A percentile compares a stretch with the other conserved stretches of the same genome.
Evolutionary conservation across 2,113 vertebrate species (phyloP).

Genomic region (Varanus salvator): DNA sequence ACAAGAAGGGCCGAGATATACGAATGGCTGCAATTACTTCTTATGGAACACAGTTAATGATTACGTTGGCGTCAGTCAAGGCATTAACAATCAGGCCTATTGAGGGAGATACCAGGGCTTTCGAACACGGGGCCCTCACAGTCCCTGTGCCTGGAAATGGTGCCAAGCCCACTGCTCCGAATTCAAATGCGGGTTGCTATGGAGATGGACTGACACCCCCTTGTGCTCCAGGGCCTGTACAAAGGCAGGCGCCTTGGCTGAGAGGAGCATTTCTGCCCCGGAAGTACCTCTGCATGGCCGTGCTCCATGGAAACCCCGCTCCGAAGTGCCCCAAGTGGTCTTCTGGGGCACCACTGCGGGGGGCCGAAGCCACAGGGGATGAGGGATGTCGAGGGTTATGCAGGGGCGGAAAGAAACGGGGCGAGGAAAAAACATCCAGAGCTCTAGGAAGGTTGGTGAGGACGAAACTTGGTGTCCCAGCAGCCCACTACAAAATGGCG

Average conservation of each 20-base stretch:
- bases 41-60: slow-evolving; percentile 67
- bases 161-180: slow-evolving; percentile 58
- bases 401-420: not conserved
- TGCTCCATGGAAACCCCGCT: not conserved
- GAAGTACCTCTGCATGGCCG: not conserved
- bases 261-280: slow-evolving; percentile 21
- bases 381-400: fast-evolving
- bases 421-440: no score
- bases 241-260: slow-evolving; percentile 46
- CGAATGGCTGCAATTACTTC: slow-evolving; percentile 68
- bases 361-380: fast-evolving
- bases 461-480: not conserved
- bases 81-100: slow-evolving; percentile 67
- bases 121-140: slow-evolving; percentile 66
- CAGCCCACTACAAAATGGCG: no score
- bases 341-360: not conserved
- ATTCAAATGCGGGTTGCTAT: slow-evolving; percentile 75
- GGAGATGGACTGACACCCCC: slow-evolving; percentile 65
- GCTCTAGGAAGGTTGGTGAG: not conserved
- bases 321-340: fast-evolving
- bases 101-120: slow-evolving; percentile 69
- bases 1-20: slow-evolving; percentile 19
- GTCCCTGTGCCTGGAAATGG: slow-evolving; percentile 64
- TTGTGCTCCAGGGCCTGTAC: slow-evolving; percentile 47
- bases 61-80: slow-evolving; percentile 63